Percentiles rank a stretch among this genome's conserved stretches.
Evolutionary conservation across 2,797 vertebrate genomes (phyloP).

Genomic region (Sebastes steindachneri): DNA sequence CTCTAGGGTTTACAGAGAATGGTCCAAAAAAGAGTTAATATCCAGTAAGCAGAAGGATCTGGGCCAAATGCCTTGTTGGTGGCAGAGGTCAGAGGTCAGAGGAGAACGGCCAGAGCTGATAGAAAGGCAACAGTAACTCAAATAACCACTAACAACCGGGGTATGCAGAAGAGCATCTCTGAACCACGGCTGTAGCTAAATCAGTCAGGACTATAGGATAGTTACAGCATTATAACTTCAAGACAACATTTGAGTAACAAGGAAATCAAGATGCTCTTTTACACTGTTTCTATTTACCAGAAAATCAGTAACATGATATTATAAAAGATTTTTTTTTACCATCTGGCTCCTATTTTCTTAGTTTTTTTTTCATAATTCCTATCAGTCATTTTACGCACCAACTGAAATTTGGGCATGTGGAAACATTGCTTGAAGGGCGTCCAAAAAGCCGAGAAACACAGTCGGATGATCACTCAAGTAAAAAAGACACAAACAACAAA

Average conservation of each 20-base stretch:
- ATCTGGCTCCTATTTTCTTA: not conserved
- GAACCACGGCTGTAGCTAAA: not conserved
- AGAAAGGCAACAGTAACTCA: too few species aligned
- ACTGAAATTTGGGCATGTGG: not conserved
- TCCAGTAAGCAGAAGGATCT: too few species aligned
- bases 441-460: not conserved
- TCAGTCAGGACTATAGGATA: not conserved
- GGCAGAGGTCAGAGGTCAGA: too few species aligned
- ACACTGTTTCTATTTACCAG: not conserved
- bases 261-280: too few species aligned
- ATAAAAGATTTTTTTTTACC: not conserved
- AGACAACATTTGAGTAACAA: not conserved
- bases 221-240: not conserved
- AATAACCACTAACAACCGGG: accelerated
- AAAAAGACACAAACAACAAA: not conserved
- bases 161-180: too few species aligned
- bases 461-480: not conserved
- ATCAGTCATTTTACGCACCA: not conserved
- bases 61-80: too few species aligned
- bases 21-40: too few species aligned
- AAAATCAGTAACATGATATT: not conserved
- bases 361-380: not conserved
- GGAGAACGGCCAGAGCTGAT: too few species aligned
- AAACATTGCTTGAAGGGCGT: not conserved
- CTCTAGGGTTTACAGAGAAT: too few species aligned